Conservation (phyloP, 2,888 invertebrate genomes). For the Crepidodera aurea region DNA sequence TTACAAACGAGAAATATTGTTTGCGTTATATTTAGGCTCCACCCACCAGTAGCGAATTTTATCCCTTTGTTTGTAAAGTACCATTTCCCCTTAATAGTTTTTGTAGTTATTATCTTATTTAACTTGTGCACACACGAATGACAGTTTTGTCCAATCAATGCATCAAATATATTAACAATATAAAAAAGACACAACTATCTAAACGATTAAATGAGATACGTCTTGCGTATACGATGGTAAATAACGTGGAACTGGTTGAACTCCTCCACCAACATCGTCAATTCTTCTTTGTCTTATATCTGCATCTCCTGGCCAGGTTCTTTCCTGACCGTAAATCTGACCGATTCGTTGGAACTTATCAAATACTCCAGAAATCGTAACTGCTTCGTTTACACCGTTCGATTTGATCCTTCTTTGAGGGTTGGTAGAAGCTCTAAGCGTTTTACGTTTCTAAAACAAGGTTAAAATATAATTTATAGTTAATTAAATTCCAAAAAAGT, state of each 20-base stretch:
- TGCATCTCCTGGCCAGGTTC: slow-evolving; percentile 72
- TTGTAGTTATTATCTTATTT: no score
- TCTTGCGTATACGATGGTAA: slow-evolving; percentile 81
- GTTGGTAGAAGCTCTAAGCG: slow-evolving; percentile 79
- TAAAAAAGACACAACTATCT: no score
- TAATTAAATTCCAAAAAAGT: no score
- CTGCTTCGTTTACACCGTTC: slow-evolving; percentile 81
- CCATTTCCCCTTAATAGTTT: no score
- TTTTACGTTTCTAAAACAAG: slow-evolving; percentile 83
- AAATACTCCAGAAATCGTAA: slow-evolving; percentile 82
- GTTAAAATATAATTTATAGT: slow-evolving; percentile 1
- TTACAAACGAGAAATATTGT: no score
- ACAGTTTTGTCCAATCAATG: no score
- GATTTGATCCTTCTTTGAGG: slow-evolving; percentile 81
- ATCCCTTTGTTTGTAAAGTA: no score
- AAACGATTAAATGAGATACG: slow-evolving; percentile 82
- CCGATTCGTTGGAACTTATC: slow-evolving; percentile 66
- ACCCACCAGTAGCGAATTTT: no score
- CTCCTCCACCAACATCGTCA: slow-evolving; percentile 63
- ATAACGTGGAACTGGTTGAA: slow-evolving; percentile 74
- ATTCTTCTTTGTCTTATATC: slow-evolving; percentile 72
- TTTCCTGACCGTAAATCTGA: slow-evolving; percentile 67
- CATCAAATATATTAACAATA: no score
- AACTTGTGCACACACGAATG: no score
- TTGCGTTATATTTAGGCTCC: no score